Conservation (phyloP, 2,888 invertebrate species). For the Euplagia quadripunctaria region DNA sequence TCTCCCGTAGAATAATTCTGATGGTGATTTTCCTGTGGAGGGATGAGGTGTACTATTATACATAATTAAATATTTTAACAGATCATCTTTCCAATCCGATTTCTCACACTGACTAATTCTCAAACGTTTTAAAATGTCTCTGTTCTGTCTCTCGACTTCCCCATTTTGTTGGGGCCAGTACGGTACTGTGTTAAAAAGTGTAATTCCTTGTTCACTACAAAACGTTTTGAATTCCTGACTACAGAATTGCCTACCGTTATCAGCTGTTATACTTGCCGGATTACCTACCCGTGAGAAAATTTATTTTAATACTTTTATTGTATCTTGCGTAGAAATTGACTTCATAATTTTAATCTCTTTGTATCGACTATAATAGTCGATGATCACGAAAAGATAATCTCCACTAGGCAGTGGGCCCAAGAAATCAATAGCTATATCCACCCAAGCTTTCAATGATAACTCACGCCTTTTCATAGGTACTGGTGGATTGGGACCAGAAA, state of each 20-base stretch:
- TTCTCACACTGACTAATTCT: constrained; percentile 32
- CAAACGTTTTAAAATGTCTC: constrained; percentile 43
- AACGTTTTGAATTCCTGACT: no score
- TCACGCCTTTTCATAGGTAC: constrained; percentile 32
- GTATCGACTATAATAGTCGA: constrained; percentile 1
- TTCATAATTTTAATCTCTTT: neutral
- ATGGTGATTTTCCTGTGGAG: constrained; percentile 49
- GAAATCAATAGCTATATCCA: constrained; percentile 42
- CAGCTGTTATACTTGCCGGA: no score
- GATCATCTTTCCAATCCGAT: constrained; percentile 28
- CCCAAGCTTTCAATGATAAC: constrained; percentile 35
- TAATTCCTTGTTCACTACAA: no score
- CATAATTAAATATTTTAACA: constrained; percentile 46
- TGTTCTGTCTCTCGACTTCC: constrained; percentile 47
- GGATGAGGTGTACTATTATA: constrained; percentile 51
- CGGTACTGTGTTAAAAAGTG: no score
- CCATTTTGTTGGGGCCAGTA: no score
- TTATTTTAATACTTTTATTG: no score
- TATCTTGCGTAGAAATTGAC: no score
- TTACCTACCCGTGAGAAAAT: no score
- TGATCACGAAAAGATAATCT: constrained; percentile 14
- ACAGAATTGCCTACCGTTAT: constrained; percentile 32
- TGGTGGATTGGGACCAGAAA: constrained; percentile 33
- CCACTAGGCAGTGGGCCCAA: constrained; percentile 48
- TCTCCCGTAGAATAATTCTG: constrained; percentile 44